phyloP scores from a whole-genome alignment of 2,888 invertebrate species.

The Molanna angustata region DNA sequence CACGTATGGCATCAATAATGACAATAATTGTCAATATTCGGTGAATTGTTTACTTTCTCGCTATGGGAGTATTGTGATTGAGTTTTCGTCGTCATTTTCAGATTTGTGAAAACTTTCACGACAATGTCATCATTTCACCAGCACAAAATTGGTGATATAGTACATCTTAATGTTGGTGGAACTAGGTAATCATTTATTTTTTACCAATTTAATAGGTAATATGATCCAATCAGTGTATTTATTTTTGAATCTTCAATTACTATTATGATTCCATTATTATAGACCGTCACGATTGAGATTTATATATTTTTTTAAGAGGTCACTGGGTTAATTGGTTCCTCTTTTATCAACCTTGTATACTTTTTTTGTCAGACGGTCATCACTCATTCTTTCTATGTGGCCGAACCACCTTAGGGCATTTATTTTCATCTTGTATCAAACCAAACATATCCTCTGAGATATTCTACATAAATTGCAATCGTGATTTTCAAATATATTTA shows the following conservation, averaged over 20 bases:
- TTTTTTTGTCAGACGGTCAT: too few relatives aligned
- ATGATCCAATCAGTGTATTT: constrained; percentile 7
- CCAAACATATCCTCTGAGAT: too few relatives aligned
- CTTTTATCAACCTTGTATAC: too few relatives aligned
- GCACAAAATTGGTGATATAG: constrained; percentile 51
- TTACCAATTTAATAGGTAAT: too few relatives aligned
- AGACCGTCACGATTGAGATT: not conserved
- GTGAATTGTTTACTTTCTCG: too few relatives aligned
- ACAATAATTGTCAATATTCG: not conserved
- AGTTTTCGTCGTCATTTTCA: not conserved
- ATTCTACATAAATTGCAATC: not conserved
- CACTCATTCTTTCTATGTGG: too few relatives aligned
- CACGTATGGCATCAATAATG: constrained; percentile 11
- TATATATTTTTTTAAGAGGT: not conserved
- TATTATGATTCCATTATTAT: not conserved
- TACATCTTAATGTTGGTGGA: constrained; percentile 94
- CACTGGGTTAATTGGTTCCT: too few relatives aligned
- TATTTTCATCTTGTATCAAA: too few relatives aligned
- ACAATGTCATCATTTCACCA: constrained; percentile 15
- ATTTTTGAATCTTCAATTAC: not conserved
- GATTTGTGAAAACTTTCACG: not conserved
- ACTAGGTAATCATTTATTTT: constrained; percentile 65
- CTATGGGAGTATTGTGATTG: not conserved
- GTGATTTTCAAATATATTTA: not conserved
- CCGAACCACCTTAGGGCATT: too few relatives aligned